Conservation (phyloP, 2,888 invertebrate genomes). For the Amiota mariae region DNA sequence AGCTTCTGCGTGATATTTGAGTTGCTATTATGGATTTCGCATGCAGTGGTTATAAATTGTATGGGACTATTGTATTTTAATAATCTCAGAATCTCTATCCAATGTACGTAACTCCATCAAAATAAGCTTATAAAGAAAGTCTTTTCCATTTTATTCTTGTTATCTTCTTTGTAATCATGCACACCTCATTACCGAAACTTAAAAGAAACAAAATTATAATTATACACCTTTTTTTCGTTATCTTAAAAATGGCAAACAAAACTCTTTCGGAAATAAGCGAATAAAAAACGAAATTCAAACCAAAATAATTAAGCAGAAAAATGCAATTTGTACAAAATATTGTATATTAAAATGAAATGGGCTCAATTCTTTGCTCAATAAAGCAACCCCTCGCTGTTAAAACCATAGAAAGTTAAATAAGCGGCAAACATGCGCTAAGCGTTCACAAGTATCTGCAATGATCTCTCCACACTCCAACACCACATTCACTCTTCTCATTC, state of each 20-base stretch:
- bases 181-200: constrained; percentile 12
- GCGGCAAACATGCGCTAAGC: constrained; percentile 66
- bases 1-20: too few species aligned
- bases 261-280: neutral
- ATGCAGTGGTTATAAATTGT: too few species aligned
- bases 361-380: too few species aligned
- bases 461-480: neutral
- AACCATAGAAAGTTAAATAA: constrained; percentile 46
- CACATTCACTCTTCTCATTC: neutral
- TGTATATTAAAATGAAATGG: too few species aligned
- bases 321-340: constrained; percentile 57
- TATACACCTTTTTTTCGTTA: constrained; percentile 63
- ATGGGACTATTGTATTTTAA: too few species aligned
- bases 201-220: constrained; percentile 61
- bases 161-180: too few species aligned
- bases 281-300: constrained; percentile 34
- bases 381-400: too few species aligned
- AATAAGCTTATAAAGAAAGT: too few species aligned
- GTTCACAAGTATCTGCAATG: constrained; percentile 35
- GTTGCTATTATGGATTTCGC: too few species aligned
- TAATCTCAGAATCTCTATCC: too few species aligned
- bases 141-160: too few species aligned
- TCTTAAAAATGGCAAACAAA: constrained; percentile 44
- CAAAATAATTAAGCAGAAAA: constrained; percentile 33
- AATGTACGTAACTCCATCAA: too few species aligned